These are phyloP conservation scores for Anarrhichthys ocellatus DNA, from an alignment of 2,113 vertebrate species.

Conservation along the genomic window DNA sequence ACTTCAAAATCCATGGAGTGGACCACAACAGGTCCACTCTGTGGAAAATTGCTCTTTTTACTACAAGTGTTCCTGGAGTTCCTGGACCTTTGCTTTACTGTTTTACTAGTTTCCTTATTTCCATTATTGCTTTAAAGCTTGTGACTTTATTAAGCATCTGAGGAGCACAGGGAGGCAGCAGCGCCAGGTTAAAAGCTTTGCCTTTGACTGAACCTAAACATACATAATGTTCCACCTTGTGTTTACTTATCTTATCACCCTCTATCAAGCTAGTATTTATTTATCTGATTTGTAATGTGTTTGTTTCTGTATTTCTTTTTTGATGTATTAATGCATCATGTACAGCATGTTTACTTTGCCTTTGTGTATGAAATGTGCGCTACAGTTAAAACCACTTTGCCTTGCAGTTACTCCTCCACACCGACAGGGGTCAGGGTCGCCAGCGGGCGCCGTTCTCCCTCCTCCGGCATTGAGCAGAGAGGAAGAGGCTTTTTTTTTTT, in stretches of 20 bases:
- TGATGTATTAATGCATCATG: too few species aligned
- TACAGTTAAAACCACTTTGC: neutral
- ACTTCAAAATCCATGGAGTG: too few species aligned
- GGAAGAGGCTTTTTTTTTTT: slow-evolving; percentile 42
- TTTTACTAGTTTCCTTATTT: neutral
- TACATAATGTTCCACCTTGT: neutral
- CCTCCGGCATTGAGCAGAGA: slow-evolving; percentile 10
- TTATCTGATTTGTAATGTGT: neutral
- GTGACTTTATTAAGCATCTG: neutral
- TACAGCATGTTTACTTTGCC: neutral
- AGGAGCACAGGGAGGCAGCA: neutral
- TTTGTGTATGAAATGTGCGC: neutral
- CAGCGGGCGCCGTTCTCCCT: neutral
- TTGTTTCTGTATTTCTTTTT: neutral
- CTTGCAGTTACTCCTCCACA: slow-evolving; percentile 57
- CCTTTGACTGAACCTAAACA: neutral
- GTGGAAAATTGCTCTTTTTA: too few species aligned
- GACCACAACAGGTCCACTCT: too few species aligned
- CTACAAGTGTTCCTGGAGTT: neutral
- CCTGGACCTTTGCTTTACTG: neutral
- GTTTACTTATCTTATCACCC: neutral
- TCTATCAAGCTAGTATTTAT: neutral
- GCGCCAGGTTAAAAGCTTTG: neutral
- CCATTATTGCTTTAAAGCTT: neutral
- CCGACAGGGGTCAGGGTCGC: slow-evolving; percentile 35